Evolutionary conservation across 1,140 invertebrate species (phyloP).

Genomic region (Cyrtorhinus lividipennis): DNA sequence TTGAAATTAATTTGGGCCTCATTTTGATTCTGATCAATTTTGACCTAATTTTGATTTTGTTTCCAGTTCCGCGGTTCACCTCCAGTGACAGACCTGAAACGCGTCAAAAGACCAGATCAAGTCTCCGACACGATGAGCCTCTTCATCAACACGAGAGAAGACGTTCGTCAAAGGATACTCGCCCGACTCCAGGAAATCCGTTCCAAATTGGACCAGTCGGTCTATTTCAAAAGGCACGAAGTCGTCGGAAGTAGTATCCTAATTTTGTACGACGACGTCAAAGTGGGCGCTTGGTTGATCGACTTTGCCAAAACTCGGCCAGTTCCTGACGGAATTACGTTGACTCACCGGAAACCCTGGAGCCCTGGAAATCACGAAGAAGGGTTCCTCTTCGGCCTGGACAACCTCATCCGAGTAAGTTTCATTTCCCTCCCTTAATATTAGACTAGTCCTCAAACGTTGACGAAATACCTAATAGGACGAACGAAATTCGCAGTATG

Average conservation of each 20-base stretch:
- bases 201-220: constrained; percentile 61
- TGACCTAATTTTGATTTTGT: no score
- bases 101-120: constrained; percentile 58
- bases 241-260: constrained; percentile 90
- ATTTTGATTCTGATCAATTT: no score
- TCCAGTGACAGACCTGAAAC: constrained; percentile 61
- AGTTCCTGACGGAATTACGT: constrained; percentile 49
- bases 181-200: constrained; percentile 62
- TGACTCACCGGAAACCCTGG: constrained; percentile 69
- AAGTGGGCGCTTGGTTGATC: constrained; percentile 85
- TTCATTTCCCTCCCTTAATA: no score
- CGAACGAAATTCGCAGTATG: not conserved
- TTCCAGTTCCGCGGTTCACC: constrained; percentile 45
- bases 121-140: constrained; percentile 61
- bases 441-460: constrained; percentile 11
- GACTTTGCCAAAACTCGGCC: constrained; percentile 86
- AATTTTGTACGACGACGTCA: constrained; percentile 77
- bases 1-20: no score
- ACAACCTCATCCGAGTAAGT: constrained; percentile 56
- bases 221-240: constrained; percentile 81
- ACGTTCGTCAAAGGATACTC: constrained; percentile 52
- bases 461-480: not conserved
- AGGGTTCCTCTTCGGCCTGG: constrained; percentile 78
- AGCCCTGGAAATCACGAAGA: constrained; percentile 86
- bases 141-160: constrained; percentile 54